phyloP scores from a whole-genome alignment of 2,113 vertebrate genomes.

The Notothenia rossii region DNA sequence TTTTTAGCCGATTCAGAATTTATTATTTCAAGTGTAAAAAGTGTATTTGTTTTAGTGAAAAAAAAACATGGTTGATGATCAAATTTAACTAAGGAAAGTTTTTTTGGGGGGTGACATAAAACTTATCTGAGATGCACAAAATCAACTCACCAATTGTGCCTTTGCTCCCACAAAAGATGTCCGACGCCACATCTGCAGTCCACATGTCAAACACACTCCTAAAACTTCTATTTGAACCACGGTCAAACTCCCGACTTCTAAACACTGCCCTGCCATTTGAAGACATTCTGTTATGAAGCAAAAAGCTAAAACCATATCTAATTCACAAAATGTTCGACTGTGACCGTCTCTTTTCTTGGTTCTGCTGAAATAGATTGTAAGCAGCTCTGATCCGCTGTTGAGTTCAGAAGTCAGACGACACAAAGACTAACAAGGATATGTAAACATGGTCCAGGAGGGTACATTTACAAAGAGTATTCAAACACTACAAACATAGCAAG shows the following conservation, averaged over 20 bases:
- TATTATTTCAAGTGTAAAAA: background rate
- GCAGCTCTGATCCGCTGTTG: background rate
- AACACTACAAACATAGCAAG: constrained; percentile 22
- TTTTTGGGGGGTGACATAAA: too few species aligned
- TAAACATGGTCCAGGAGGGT: constrained; percentile 1
- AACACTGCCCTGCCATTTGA: constrained; percentile 33
- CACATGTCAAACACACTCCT: constrained; percentile 39
- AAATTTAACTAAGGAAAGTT: too few species aligned
- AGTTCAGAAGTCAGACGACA: constrained; percentile 33
- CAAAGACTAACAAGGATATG: constrained; percentile 42
- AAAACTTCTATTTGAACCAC: constrained; percentile 46
- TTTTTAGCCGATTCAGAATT: background rate
- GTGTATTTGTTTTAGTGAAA: background rate
- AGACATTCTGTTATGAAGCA: background rate
- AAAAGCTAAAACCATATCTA: background rate
- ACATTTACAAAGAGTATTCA: constrained; percentile 10
- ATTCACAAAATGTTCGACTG: background rate
- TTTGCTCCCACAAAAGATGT: constrained; percentile 56
- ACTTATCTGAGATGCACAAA: background rate
- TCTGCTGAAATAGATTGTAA: background rate
- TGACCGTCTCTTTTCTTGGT: background rate
- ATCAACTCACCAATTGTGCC: constrained; percentile 41
- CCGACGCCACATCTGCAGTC: constrained; percentile 60
- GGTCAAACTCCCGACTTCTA: constrained; percentile 30
- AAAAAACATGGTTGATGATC: background rate